Base-by-base conservation (phyloP, 1,140 invertebrate genomes). In the Ectropis grisescens region DNA sequence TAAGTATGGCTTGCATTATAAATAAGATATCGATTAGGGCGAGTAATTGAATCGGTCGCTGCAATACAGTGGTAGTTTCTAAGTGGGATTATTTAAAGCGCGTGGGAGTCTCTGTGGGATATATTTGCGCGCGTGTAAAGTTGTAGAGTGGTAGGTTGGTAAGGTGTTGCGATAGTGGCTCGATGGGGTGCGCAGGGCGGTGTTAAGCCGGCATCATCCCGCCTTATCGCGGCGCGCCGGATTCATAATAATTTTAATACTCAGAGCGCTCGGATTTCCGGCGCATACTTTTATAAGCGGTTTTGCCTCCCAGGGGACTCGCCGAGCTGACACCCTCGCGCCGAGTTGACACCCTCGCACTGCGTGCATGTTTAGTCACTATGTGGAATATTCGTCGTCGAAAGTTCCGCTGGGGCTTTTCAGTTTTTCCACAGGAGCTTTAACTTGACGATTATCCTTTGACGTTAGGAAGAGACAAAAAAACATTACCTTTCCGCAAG, bases 211-310 rank as follows among this genome's bases (percentile, higher is more conserved):
- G 66, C 65, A 74, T 79, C 66, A 75, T 76, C 75, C 68, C 61
- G 58, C 58, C 58, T 67, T 76, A 70, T 74, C 57, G 69, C 54
- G 41, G 56, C 49, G 55, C 51, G 53, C 19, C 2, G 60, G 60
- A 71, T 76, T 76, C 58, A 80, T 80, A 76, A 80, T 75, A 70
- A 80, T 80, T 80, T 80, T 80, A 76, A 76, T 76, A 72, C 71
- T 43, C 53, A 35, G 47, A 6, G 46, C 41, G 22, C 38, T 33
- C 37, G 57, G 49, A 54, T 58, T 59, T 42, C 30, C 41, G 31
- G 26, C 41, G 59, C 58, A 64, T 62, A 65, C 56, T 68, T 75
- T 61, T 65, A 61, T 58, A 68, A 70, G 60, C 56, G 55, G 39
- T 58, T 68, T 55, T 58, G 45, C 35, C 33, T 53, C 45, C 46